Evolutionary conservation across 2,888 invertebrate species (phyloP), one percentile per base, ranked within the genome.

Genomic region (Phaedon cochleariae): DNA sequence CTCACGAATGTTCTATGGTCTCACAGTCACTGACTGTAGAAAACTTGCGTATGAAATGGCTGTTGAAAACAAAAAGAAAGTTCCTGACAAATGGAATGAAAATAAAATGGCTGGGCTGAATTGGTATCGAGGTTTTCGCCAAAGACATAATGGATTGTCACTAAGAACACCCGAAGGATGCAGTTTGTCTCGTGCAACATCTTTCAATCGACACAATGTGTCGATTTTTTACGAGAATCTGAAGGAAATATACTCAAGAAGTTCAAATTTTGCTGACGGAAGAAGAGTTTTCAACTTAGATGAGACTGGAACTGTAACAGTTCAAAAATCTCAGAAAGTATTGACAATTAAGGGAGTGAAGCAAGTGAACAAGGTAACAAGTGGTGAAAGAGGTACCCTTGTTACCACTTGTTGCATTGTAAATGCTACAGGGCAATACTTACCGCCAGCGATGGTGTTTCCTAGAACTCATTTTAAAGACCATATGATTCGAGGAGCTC

Each of bases 81-180:
- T 64, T 64, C 64, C 64, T 59, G 26, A 9, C 45, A 59, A 60
- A 84, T 58, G 58, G 48, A 26, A 48, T 46, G 26, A 12, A n/a
- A 34, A 29, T 20, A 55, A 85, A 58, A 85, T 86, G 85, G 86
- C 86, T 0, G 86, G 86, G 21, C 84, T 85, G 71, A 86, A 86
- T 70, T 86, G 86, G 86, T 84, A 86, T 17, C 82, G 85, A 70
- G 86, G 85, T 71, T 86, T 86, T 76, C 75, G 86, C 17, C 85
- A 85, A 65, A 77, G 85, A 64, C 85, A 86, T 74, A 76, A 77
- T 73, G 76, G 77, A 76, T 76, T 80, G 80, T 78, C 80, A 80
- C 79, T 78, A 80, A 76, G 82, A 79, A 80, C 80, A 79, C 81
- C 77, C 9, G 45, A 62, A 41, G 62, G 54, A 29, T 62, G 62